These are phyloP conservation scores for Neosilurus mollespiculum DNA, from an alignment of 2,797 vertebrate genomes.

Conservation along the genomic window DNA sequence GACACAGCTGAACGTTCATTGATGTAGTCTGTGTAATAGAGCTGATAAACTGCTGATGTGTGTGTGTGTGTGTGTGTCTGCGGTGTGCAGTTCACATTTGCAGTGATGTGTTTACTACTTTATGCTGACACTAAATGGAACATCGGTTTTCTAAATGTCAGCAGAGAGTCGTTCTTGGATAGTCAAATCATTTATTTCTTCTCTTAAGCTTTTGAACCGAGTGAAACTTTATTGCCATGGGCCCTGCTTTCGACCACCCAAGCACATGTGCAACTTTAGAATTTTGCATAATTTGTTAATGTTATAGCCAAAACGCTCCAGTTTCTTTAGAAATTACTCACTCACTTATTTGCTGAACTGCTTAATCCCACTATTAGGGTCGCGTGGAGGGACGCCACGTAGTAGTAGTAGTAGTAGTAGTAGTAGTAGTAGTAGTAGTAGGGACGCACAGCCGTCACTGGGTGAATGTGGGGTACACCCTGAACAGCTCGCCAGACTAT, in stretches of 20 bases:
- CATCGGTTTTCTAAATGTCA: slow-evolving; percentile 29
- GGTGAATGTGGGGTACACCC: no score
- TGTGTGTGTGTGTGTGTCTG: slow-evolving; percentile 17
- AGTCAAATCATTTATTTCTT: slow-evolving; percentile 37
- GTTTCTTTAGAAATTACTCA: neutral
- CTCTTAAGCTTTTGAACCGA: slow-evolving; percentile 1
- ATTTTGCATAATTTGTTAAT: neutral
- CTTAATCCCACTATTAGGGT: no score
- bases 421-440: no score
- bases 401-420: no score
- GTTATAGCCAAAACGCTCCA: neutral
- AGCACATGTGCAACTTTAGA: neutral
- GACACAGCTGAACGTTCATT: slow-evolving; percentile 46
- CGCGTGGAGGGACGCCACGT: no score
- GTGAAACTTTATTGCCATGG: slow-evolving; percentile 16
- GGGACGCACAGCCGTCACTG: no score
- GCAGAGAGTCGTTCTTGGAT: slow-evolving; percentile 27
- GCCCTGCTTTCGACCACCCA: neutral
- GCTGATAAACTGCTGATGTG: slow-evolving; percentile 51
- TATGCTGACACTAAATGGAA: slow-evolving; percentile 39
- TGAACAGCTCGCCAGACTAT: no score
- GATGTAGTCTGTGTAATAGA: slow-evolving; percentile 54
- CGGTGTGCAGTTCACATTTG: slow-evolving; percentile 12
- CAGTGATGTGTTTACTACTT: slow-evolving; percentile 32
- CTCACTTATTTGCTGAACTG: no score